phyloP scores from a whole-genome alignment of 2,113 vertebrate genomes.

The Boulengeromyrus knoepffleri region DNA sequence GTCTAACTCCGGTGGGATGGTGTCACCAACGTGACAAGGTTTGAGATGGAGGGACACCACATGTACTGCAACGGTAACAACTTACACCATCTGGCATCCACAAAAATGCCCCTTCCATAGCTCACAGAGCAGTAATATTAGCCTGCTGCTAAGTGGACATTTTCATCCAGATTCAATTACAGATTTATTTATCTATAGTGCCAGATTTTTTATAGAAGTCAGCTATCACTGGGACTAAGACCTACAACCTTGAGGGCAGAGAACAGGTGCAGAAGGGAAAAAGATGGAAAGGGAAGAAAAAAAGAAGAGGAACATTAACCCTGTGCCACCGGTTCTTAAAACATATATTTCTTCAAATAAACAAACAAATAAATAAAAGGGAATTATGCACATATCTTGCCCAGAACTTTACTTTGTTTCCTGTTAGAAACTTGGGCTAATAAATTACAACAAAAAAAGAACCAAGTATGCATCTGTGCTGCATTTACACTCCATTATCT shows the following conservation, averaged over 20 bases:
- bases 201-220: neutral
- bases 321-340: neutral
- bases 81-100: neutral
- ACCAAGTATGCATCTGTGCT: neutral
- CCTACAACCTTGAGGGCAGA: neutral
- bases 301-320: neutral
- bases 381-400: neutral
- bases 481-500: neutral
- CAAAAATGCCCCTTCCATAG: neutral
- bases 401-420: neutral
- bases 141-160: neutral
- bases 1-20: neutral
- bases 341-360: neutral
- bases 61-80: neutral
- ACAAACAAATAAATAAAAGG: neutral
- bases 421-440: neutral
- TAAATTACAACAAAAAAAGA: neutral
- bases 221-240: neutral
- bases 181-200: neutral
- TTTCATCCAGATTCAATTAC: neutral
- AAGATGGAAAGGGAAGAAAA: neutral
- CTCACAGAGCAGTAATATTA: neutral
- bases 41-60: neutral
- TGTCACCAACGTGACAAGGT: neutral
- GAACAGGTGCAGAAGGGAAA: neutral